These are phyloP conservation scores for Ostrea denselamellosa DNA, from an alignment of 1,140 invertebrate species.

Conservation along the genomic window DNA sequence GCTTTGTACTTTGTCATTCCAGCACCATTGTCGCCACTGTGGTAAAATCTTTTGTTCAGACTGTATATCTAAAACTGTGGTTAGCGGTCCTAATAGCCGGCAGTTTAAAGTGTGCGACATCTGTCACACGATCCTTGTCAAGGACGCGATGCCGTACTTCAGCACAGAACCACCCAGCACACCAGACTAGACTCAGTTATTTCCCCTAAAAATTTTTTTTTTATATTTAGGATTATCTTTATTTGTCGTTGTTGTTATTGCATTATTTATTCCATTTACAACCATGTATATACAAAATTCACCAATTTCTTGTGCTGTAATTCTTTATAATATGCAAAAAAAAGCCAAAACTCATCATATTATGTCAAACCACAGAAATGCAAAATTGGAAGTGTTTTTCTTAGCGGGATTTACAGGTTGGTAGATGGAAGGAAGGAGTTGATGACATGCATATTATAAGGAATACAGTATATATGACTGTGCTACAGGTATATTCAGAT, in stretches of 20 bases:
- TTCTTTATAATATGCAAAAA: not conserved
- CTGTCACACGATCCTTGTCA: constrained; percentile 96
- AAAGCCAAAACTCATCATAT: not conserved
- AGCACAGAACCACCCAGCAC: constrained; percentile 89
- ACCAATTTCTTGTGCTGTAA: not conserved
- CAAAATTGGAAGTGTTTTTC: not conserved
- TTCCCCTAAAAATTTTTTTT: not conserved
- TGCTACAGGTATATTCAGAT: not conserved
- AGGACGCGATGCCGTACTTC: constrained; percentile 96
- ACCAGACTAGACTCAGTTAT: constrained; percentile 29
- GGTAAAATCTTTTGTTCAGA: constrained; percentile 95
- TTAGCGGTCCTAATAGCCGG: constrained; percentile 91
- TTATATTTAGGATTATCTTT: not conserved
- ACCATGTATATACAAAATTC: not conserved
- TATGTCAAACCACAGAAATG: not conserved
- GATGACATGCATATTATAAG: not conserved
- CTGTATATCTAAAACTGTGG: constrained; percentile 90
- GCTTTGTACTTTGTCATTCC: constrained; percentile 64
- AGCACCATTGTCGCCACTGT: constrained; percentile 96
- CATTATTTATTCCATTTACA: constrained; percentile 1
- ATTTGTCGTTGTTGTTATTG: not conserved
- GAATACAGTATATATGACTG: not conserved
- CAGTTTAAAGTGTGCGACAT: constrained; percentile 95
- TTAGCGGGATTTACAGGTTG: not conserved
- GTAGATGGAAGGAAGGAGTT: not conserved